These are phyloP conservation scores for Tetramorium simillimum DNA, from an alignment of 1,140 invertebrate genomes.

Conservation along the genomic window DNA sequence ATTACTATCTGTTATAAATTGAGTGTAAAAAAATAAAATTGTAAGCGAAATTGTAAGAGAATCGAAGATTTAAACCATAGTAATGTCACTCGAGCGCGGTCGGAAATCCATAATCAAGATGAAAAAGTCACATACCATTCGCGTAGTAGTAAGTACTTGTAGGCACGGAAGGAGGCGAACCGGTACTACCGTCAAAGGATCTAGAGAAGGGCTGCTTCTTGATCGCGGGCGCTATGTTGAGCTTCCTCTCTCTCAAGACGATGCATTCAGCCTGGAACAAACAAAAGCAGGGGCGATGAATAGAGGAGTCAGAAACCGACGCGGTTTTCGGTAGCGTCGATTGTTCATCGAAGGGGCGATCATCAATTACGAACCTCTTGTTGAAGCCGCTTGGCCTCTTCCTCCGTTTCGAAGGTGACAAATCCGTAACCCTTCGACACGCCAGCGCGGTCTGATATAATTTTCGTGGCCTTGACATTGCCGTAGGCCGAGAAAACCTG, in stretches of 20 bases:
- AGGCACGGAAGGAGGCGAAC: conserved; percentile 84
- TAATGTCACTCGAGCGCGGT: not conserved
- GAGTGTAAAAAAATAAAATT: too few relatives aligned
- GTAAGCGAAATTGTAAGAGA: too few relatives aligned
- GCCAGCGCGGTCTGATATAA: conserved; percentile 96
- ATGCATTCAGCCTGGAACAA: conserved; percentile 88
- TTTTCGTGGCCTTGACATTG: conserved; percentile 96
- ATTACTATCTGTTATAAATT: too few relatives aligned
- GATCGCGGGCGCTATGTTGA: conserved; percentile 96
- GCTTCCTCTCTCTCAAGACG: conserved; percentile 92
- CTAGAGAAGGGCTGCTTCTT: conserved; percentile 90
- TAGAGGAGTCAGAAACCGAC: not conserved
- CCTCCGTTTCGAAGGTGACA: conserved; percentile 97
- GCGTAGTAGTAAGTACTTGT: conserved; percentile 87
- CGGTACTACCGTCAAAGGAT: conserved; percentile 83
- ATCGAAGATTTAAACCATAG: not conserved
- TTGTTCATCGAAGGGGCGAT: not conserved
- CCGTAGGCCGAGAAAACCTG: conserved; percentile 95
- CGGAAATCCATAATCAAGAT: not conserved
- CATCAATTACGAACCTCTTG: conserved; percentile 85
- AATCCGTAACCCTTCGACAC: conserved; percentile 98
- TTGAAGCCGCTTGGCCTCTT: conserved; percentile 92
- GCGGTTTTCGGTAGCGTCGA: not conserved
- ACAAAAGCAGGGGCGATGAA: not conserved
- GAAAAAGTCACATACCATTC: conserved; percentile 81